Conservation (phyloP, 2,113 vertebrate genomes). For the Rhynchomys soricoides region DNA sequence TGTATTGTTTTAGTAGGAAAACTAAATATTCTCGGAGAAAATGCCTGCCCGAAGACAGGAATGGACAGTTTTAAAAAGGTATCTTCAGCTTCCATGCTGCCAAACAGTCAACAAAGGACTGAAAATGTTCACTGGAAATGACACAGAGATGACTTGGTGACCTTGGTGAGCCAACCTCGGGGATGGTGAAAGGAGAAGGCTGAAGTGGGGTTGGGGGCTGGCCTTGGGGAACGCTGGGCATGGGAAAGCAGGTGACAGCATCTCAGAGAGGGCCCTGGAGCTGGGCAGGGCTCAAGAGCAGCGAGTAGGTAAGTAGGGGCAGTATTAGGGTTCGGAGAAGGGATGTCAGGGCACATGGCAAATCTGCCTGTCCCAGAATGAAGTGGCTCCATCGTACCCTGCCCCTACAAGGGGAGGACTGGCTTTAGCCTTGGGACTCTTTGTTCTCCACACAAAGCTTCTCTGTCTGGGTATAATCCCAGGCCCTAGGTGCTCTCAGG, state of each 20-base stretch:
- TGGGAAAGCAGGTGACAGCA: conserved; percentile 11
- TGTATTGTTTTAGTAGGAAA: conserved; percentile 29
- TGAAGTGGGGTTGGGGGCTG: not conserved
- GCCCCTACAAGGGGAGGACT: not conserved
- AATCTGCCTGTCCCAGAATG: not conserved
- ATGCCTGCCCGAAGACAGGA: not conserved
- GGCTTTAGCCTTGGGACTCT: not conserved
- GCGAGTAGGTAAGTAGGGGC: not conserved
- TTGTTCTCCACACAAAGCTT: conserved; percentile 59
- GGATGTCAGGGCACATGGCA: not conserved
- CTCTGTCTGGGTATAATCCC: conserved; percentile 41
- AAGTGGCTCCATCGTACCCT: not conserved
- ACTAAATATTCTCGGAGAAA: conserved; percentile 29
- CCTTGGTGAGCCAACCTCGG: conserved; percentile 41
- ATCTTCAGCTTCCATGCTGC: not conserved
- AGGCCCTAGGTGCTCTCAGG: not conserved
- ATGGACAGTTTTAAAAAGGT: conserved; percentile 28
- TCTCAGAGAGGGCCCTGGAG: not conserved
- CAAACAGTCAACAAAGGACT: conserved; percentile 21
- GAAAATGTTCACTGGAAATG: not conserved
- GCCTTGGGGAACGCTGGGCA: not conserved
- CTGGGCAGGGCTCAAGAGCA: not conserved
- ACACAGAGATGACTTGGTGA: conserved; percentile 57
- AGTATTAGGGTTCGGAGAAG: not conserved
- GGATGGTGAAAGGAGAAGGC: not conserved